These are phyloP conservation scores for Oeneis ivallda DNA, from an alignment of 2,888 invertebrate genomes.

Conservation along the genomic window DNA sequence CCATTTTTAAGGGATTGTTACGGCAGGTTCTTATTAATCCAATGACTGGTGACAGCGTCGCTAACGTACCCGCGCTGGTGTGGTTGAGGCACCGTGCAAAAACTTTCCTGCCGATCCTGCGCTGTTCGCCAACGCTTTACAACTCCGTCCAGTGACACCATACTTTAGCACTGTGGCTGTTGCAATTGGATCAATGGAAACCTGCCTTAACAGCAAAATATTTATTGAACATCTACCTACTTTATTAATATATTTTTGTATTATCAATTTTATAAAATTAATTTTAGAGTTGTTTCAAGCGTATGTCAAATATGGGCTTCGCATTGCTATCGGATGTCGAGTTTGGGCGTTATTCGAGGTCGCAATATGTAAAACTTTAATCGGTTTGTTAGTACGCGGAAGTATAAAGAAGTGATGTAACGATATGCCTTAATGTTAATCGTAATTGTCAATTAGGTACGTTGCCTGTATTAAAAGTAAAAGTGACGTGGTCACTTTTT, in stretches of 20 bases:
- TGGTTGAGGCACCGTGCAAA: no score
- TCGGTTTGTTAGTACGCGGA: neutral
- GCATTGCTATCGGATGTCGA: neutral
- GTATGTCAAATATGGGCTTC: neutral
- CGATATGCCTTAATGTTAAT: constrained; percentile 3
- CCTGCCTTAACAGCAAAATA: neutral
- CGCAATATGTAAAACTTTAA: neutral
- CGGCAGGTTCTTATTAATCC: no score
- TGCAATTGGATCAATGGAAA: no score
- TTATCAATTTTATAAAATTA: no score
- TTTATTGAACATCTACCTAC: neutral
- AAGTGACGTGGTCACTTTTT: constrained; percentile 4
- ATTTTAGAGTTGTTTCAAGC: neutral
- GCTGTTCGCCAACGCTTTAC: no score
- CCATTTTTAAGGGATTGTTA: no score
- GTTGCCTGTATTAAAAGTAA: neutral
- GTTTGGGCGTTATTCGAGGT: neutral
- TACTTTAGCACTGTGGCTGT: no score
- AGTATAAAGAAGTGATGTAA: neutral
- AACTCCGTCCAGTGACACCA: no score
- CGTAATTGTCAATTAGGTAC: constrained; percentile 6
- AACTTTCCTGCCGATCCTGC: no score
- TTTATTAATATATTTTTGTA: no score
- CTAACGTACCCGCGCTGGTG: no score
- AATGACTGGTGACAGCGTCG: no score